phyloP scores from a whole-genome alignment of 2,113 vertebrate genomes.

The Orientallactaga bullata region DNA sequence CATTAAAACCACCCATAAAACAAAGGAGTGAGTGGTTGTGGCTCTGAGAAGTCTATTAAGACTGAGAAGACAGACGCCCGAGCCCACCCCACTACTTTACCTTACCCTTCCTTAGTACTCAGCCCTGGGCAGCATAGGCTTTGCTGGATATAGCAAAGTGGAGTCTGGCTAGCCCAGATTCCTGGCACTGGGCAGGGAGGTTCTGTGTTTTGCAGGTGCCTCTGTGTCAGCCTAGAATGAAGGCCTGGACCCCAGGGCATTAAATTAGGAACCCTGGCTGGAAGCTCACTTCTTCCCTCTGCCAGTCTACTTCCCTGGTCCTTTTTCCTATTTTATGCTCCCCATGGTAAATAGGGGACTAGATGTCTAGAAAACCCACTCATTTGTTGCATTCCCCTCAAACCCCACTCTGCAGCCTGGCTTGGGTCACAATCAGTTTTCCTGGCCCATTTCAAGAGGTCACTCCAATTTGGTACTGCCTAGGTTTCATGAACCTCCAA shows the following conservation, averaged over 20 bases:
- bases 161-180: neutral
- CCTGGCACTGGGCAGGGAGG: neutral
- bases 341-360: neutral
- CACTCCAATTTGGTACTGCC: fast-evolving
- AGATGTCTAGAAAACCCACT: neutral
- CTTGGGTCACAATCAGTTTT: neutral
- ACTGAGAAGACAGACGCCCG: neutral
- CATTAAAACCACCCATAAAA: conserved; percentile 66
- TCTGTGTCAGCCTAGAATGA: neutral
- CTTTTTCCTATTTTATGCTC: neutral
- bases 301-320: neutral
- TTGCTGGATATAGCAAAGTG: neutral
- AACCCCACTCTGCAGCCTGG: neutral
- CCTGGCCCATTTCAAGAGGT: neutral
- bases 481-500: neutral
- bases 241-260: neutral
- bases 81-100: neutral
- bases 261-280: neutral
- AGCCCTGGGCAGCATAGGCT: neutral
- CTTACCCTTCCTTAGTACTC: neutral
- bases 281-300: neutral
- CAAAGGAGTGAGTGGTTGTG: neutral
- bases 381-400: neutral
- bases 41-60: conserved; percentile 47
- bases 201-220: neutral